Percentiles rank a stretch among this genome's conserved stretches.
Evolutionary conservation across 2,113 vertebrate genomes (phyloP).

Genomic region (Tor tambroides): DNA sequence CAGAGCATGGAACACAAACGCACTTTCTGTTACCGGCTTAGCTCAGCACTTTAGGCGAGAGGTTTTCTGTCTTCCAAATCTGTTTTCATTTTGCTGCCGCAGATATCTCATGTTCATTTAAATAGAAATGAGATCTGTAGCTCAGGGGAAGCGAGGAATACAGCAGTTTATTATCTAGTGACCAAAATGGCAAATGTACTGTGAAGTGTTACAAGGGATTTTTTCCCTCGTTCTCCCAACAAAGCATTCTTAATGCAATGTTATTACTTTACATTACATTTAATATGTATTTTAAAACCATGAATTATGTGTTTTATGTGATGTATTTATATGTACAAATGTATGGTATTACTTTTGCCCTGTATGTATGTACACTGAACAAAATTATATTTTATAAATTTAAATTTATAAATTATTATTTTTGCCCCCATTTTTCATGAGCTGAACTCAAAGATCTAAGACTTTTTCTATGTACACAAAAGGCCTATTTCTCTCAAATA

Average conservation of each 20-base stretch:
- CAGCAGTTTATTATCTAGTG: constrained; percentile 45
- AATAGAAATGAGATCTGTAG: constrained; percentile 48
- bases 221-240: background rate
- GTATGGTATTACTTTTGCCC: background rate
- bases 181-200: constrained; percentile 55
- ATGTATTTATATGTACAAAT: background rate
- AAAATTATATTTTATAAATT: too few species aligned
- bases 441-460: too few species aligned
- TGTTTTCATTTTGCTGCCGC: constrained; percentile 15
- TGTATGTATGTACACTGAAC: too few species aligned
- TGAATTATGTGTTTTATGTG: background rate
- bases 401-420: too few species aligned
- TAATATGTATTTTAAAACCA: background rate
- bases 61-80: constrained; percentile 27
- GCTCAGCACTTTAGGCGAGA: constrained; percentile 30
- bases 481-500: too few species aligned
- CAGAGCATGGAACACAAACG: constrained; percentile 39
- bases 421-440: too few species aligned
- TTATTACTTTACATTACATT: background rate
- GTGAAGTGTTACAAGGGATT: constrained; percentile 44
- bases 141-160: constrained; percentile 51
- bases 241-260: constrained; percentile 2
- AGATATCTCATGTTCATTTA: constrained; percentile 40
- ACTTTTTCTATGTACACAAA: too few species aligned
- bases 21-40: constrained; percentile 54